A percentile compares a stretch with the other conserved stretches of the same genome.
Conservation (phyloP, 2,797 vertebrate species). For the Rhinophrynus dorsalis region DNA sequence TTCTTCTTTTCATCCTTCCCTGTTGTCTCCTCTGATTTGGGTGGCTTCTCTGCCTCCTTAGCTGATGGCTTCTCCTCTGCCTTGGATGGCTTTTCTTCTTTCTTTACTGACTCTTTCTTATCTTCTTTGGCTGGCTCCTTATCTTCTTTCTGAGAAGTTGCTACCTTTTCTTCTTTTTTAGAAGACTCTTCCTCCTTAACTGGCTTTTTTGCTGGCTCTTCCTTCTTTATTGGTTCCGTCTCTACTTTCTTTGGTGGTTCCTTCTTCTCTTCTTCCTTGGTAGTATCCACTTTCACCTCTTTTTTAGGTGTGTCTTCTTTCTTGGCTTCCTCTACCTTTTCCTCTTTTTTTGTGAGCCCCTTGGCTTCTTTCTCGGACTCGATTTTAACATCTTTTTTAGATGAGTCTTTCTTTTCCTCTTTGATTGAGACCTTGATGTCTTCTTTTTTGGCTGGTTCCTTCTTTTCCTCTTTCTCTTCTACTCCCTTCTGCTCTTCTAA, state of each 20-base stretch:
- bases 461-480: constrained; percentile 51
- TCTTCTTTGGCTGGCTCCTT: constrained; percentile 42
- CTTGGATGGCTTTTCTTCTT: constrained; percentile 51
- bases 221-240: constrained; percentile 19
- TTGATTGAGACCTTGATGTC: constrained; percentile 58
- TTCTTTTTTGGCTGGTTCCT: constrained; percentile 32
- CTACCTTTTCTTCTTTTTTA: constrained; percentile 38
- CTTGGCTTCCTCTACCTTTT: constrained; percentile 4
- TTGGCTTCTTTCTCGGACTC: constrained; percentile 54
- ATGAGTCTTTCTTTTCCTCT: constrained; percentile 50
- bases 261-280: constrained; percentile 45
- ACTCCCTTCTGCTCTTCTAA: constrained; percentile 52
- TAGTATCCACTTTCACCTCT: constrained; percentile 54
- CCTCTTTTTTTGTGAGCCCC: constrained; percentile 58
- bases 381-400: constrained; percentile 59
- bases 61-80: constrained; percentile 55
- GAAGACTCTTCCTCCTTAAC: not conserved
- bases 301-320: constrained; percentile 41
- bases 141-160: constrained; percentile 61
- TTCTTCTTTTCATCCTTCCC: not conserved
- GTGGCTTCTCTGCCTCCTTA: constrained; percentile 15
- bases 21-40: constrained; percentile 1
- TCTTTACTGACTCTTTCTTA: constrained; percentile 48
- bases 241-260: constrained; percentile 45
- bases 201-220: constrained; percentile 53